Evolutionary conservation across 2,888 invertebrate genomes (phyloP).

Genomic region (Pediacus dermestoides): DNA sequence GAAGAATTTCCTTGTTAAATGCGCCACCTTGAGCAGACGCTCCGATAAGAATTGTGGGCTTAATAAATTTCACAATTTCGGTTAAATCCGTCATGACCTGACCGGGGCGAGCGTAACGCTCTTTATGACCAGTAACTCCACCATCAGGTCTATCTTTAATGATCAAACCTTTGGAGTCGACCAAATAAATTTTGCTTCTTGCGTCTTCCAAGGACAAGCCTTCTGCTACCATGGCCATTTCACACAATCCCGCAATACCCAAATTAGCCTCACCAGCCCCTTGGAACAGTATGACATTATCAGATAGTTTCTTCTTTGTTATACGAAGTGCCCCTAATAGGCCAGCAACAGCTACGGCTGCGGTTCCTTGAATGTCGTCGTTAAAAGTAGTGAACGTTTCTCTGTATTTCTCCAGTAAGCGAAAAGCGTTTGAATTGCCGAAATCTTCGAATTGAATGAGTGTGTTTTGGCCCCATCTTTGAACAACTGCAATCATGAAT

Average conservation of each 20-base stretch:
- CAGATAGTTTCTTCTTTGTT: slow-evolving; percentile 76
- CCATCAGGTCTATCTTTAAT: slow-evolving; percentile 83
- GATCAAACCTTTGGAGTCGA: slow-evolving; percentile 93
- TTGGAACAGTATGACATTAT: slow-evolving; percentile 84
- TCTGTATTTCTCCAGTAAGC: slow-evolving; percentile 85
- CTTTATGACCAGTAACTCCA: slow-evolving; percentile 76
- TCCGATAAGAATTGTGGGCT: slow-evolving; percentile 90
- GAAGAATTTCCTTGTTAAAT: slow-evolving; percentile 85
- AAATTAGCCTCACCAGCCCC: slow-evolving; percentile 88
- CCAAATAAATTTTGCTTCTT: slow-evolving; percentile 82
- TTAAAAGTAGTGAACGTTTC: slow-evolving; percentile 92
- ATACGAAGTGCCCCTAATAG: slow-evolving; percentile 81
- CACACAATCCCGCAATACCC: slow-evolving; percentile 89
- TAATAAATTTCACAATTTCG: slow-evolving; percentile 75
- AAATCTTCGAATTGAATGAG: slow-evolving; percentile 97
- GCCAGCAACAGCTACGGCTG: slow-evolving; percentile 93
- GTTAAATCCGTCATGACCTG: slow-evolving; percentile 71
- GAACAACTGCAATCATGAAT: slow-evolving; percentile 91
- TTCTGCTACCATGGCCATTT: slow-evolving; percentile 89
- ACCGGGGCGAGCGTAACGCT: slow-evolving; percentile 74
- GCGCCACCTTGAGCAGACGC: slow-evolving; percentile 92
- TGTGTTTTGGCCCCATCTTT: slow-evolving; percentile 79
- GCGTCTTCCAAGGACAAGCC: slow-evolving; percentile 74
- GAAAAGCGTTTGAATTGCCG: slow-evolving; percentile 95
- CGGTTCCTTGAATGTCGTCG: slow-evolving; percentile 89